Percentiles rank a stretch among this genome's conserved stretches.
These are phyloP conservation scores for Antennarius striatus DNA, from an alignment of 2,113 vertebrate genomes.

Conservation along the genomic window DNA sequence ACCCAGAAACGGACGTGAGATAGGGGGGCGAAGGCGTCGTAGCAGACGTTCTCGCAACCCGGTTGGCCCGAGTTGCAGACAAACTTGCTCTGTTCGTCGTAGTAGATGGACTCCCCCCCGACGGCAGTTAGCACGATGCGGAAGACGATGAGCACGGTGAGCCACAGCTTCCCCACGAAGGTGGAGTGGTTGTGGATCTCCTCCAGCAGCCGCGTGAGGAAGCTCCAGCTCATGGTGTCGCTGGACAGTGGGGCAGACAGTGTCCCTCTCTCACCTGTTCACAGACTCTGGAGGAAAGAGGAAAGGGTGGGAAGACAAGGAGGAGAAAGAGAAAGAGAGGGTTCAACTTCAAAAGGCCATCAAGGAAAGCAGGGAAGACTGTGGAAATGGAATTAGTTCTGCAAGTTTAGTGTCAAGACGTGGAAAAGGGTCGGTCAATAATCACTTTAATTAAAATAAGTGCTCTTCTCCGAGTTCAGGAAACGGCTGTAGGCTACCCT, in stretches of 20 bases:
- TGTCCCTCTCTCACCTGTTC: slow-evolving; percentile 81
- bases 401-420: slow-evolving; percentile 20
- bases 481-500: slow-evolving; percentile 11
- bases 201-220: slow-evolving; percentile 97
- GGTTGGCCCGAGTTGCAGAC: slow-evolving; percentile 98
- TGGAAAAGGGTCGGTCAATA: slow-evolving; percentile 33
- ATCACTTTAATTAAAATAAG: slow-evolving; percentile 50
- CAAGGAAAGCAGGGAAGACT: slow-evolving; percentile 3
- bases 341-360: slow-evolving; percentile 9
- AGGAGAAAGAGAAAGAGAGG: slow-evolving; percentile 2
- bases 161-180: slow-evolving; percentile 99
- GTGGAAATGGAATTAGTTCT: slow-evolving; percentile 26
- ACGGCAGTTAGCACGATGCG: slow-evolving; percentile 96
- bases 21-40: slow-evolving; percentile 94
- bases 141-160: slow-evolving; percentile 94
- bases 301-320: neutral
- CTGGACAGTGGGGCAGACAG: slow-evolving; percentile 82
- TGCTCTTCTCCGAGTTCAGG: slow-evolving; percentile 25
- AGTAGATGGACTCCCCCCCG: slow-evolving; percentile 98
- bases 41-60: slow-evolving; percentile 97
- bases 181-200: slow-evolving; percentile 99
- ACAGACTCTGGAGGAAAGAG: slow-evolving; percentile 77
- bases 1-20: slow-evolving; percentile 98
- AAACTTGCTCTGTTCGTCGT: slow-evolving; percentile 98
- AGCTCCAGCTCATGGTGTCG: slow-evolving; percentile 98